Conservation (phyloP, 2,113 vertebrate genomes). For the Apodemus sylvaticus region DNA sequence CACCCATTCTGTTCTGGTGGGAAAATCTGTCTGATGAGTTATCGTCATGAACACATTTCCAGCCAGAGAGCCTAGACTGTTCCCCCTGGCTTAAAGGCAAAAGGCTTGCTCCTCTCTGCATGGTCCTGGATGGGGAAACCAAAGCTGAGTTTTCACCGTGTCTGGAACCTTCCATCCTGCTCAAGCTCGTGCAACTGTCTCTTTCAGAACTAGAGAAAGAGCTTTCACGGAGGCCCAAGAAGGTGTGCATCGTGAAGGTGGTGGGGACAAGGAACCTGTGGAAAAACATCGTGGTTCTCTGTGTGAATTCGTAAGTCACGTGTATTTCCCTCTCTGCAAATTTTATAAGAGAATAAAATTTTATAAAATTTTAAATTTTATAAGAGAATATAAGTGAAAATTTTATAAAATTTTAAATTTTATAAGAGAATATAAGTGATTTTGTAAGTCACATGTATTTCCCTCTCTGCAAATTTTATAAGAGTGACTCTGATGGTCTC, state of each 20-base stretch:
- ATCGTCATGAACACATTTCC: neutral
- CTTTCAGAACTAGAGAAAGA: slow-evolving; percentile 95
- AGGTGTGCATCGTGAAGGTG: slow-evolving; percentile 95
- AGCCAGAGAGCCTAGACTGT: neutral
- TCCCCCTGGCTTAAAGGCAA: neutral
- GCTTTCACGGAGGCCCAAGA: slow-evolving; percentile 92
- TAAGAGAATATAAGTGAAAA: too few species aligned
- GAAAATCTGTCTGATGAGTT: accelerated
- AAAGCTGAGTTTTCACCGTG: neutral
- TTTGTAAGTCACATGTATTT: slow-evolving; percentile 89
- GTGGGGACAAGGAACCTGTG: slow-evolving; percentile 97
- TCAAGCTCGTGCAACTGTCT: neutral
- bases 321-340: neutral
- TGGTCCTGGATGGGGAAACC: neutral
- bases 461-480: neutral
- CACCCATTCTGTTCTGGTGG: accelerated
- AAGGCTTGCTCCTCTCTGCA: neutral
- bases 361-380: too few species aligned
- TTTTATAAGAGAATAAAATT: neutral
- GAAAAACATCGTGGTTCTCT: slow-evolving; percentile 98
- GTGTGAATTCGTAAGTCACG: slow-evolving; percentile 96
- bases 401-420: too few species aligned
- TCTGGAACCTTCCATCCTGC: neutral
- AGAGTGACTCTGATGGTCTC: neutral
- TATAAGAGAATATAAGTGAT: too few species aligned